Conservation (phyloP, 2,888 invertebrate genomes). For the Operophtera brumata region DNA sequence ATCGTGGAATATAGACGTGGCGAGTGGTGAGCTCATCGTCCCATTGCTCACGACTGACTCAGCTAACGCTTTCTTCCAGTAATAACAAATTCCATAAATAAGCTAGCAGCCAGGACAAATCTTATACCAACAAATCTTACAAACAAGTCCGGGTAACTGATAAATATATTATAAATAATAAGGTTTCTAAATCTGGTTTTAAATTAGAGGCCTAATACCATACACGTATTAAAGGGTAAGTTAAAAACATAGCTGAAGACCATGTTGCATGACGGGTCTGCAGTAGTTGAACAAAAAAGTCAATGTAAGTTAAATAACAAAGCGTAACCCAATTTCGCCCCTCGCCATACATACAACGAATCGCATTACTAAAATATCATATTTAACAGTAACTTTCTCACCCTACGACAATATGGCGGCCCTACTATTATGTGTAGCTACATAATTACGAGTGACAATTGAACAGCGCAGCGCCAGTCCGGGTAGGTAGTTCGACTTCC, state of each 20-base stretch:
- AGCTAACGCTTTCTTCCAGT: no score
- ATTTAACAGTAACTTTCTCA: conserved; percentile 53
- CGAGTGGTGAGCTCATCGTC: no score
- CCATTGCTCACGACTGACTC: no score
- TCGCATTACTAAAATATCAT: conserved; percentile 57
- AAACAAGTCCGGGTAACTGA: no score
- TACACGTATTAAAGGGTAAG: not conserved
- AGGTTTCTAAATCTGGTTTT: no score
- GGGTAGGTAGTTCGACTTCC: conserved; percentile 37
- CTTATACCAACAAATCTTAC: no score
- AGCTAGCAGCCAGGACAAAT: no score
- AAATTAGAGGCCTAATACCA: no score
- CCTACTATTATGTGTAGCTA: conserved; percentile 41
- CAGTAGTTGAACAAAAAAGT: conserved; percentile 10
- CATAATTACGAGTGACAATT: conserved; percentile 57
- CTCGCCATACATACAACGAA: conserved; percentile 37
- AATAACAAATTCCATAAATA: no score
- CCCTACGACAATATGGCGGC: conserved; percentile 47
- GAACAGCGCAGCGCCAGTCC: conserved; percentile 40
- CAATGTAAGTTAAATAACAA: conserved; percentile 19
- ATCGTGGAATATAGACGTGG: no score
- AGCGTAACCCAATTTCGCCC: conserved; percentile 17
- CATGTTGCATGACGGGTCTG: not conserved
- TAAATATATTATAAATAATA: no score
- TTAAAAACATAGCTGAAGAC: conserved; percentile 1